Evolutionary conservation across 2,888 invertebrate species (phyloP).

Genomic region (Rotaria socialis): DNA sequence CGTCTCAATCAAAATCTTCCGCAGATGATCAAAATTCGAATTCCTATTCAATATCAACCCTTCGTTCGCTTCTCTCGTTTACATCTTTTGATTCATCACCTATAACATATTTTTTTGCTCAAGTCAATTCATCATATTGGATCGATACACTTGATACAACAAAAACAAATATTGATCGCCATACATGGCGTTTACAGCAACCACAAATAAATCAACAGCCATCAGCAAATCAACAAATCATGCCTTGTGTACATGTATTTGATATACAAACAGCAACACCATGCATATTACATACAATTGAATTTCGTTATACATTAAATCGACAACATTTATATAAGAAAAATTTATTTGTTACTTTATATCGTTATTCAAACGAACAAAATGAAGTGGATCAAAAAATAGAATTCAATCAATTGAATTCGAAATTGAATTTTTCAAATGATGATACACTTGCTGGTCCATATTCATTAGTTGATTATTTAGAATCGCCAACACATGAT

Average conservation of each 20-base stretch:
- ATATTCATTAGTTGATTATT: slow-evolving; percentile 16
- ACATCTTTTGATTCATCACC: neutral
- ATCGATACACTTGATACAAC: slow-evolving; percentile 17
- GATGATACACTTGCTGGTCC: slow-evolving; percentile 19
- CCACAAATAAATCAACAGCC: neutral
- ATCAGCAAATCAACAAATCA: neutral
- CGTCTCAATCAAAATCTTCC: neutral
- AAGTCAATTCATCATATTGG: neutral
- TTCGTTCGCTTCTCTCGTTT: neutral
- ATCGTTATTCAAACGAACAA: neutral
- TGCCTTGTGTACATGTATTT: neutral
- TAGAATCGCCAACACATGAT: slow-evolving; percentile 20
- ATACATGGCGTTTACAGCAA: slow-evolving; percentile 33
- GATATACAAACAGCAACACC: slow-evolving; percentile 27
- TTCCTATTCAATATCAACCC: neutral
- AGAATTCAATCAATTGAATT: neutral
- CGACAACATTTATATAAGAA: neutral
- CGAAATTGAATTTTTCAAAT: neutral
- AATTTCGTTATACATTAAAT: slow-evolving; percentile 37
- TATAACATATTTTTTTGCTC: slow-evolving; percentile 8
- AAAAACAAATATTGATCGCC: neutral
- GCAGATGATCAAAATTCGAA: neutral
- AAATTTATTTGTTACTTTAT: neutral
- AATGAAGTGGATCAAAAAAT: slow-evolving; percentile 35
- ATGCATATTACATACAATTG: neutral